Conservation (phyloP, 2,888 invertebrate genomes). For the Dryocosmus kuriphilus region DNA sequence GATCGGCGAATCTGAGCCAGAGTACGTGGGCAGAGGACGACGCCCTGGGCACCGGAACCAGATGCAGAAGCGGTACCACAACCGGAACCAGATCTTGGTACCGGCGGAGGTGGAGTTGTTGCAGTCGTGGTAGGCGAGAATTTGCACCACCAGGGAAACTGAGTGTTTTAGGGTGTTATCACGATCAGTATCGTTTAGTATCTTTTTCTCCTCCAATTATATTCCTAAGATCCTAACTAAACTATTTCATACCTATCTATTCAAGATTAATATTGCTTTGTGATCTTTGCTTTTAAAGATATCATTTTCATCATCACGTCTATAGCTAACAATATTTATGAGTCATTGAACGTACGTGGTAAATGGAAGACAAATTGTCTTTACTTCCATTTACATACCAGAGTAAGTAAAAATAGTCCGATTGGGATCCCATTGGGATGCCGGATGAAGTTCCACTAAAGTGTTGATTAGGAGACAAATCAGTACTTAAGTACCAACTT, state of each 20-base stretch:
- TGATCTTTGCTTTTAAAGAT: neutral
- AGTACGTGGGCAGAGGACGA: slow-evolving; percentile 93
- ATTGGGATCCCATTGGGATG: too few relatives aligned
- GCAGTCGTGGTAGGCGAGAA: slow-evolving; percentile 73
- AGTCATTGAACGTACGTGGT: neutral
- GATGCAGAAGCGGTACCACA: slow-evolving; percentile 64
- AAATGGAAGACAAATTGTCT: neutral
- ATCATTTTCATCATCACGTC: neutral
- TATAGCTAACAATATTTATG: neutral
- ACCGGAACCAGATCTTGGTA: slow-evolving; percentile 61
- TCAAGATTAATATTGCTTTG: neutral
- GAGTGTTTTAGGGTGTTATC: slow-evolving; percentile 67
- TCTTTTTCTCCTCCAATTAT: slow-evolving; percentile 18
- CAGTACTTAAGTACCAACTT: too few relatives aligned
- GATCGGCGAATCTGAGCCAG: slow-evolving; percentile 92
- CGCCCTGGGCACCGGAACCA: slow-evolving; percentile 82
- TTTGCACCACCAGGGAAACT: slow-evolving; percentile 77
- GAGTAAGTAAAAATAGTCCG: too few relatives aligned
- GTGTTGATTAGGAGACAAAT: too few relatives aligned
- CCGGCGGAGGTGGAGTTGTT: slow-evolving; percentile 66
- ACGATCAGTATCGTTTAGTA: slow-evolving; percentile 48
- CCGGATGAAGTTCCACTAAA: too few relatives aligned
- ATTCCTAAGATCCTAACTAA: slow-evolving; percentile 15
- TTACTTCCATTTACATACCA: too few relatives aligned
- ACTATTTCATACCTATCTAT: neutral